phyloP scores from a whole-genome alignment of 2,113 vertebrate genomes.

The Callorhinus ursinus region DNA sequence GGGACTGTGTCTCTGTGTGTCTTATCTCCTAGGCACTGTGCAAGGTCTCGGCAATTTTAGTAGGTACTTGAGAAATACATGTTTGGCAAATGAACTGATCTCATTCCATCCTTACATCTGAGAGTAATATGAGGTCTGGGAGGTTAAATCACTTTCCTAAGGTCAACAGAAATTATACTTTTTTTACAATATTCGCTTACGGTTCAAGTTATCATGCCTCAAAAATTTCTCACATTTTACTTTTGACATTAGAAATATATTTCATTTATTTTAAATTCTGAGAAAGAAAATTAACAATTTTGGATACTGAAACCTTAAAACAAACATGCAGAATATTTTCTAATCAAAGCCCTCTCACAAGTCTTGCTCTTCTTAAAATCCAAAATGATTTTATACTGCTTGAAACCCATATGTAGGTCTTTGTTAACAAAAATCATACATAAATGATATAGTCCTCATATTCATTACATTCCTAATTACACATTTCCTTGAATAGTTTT shows the following conservation, averaged over 20 bases:
- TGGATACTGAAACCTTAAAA: conserved; percentile 33
- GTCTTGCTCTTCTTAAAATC: background rate
- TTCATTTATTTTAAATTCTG: conserved; percentile 17
- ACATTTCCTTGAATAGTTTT: background rate
- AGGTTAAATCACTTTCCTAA: background rate
- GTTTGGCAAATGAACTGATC: background rate
- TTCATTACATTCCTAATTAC: background rate
- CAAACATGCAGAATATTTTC: background rate
- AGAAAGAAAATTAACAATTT: background rate
- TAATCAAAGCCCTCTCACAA: conserved; percentile 16
- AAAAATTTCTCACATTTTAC: background rate
- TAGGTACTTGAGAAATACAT: background rate
- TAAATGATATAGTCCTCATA: background rate
- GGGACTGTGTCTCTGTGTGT: background rate
- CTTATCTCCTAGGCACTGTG: background rate
- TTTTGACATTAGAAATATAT: background rate
- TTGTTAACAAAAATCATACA: background rate
- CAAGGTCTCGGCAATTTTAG: background rate
- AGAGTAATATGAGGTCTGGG: background rate
- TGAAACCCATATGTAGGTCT: background rate
- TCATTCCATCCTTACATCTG: background rate
- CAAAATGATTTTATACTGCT: background rate
- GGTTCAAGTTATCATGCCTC: background rate
- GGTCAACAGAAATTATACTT: background rate
- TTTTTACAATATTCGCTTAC: background rate